Percentiles rank a stretch among this genome's conserved stretches.
These are phyloP conservation scores for Lasaia peninsularis DNA, from an alignment of 1,140 invertebrate genomes.

Conservation along the genomic window DNA sequence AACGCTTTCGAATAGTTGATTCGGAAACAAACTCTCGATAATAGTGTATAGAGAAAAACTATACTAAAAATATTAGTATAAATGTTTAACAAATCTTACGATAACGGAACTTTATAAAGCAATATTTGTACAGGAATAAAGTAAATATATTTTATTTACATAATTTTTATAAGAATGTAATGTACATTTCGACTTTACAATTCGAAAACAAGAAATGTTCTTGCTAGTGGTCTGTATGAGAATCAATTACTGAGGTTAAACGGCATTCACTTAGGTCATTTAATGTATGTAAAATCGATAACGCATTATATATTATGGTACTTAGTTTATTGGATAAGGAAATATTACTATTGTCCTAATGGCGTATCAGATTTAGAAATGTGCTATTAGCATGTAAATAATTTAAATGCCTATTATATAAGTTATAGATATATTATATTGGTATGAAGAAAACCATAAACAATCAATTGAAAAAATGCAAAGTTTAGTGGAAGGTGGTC, in stretches of 20 bases:
- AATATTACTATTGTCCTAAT: conserved; percentile 3
- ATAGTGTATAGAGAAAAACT: too few relatives aligned
- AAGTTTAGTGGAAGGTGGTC: too few relatives aligned
- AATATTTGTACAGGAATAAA: too few relatives aligned
- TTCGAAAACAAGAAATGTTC: neutral
- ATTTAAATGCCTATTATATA: neutral
- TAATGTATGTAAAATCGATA: conserved; percentile 13
- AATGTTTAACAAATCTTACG: too few relatives aligned
- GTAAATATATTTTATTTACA: too few relatives aligned
- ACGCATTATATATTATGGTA: conserved; percentile 1
- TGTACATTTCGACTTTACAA: neutral
- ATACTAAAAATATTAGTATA: too few relatives aligned
- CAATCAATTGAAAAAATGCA: neutral
- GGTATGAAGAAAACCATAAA: neutral
- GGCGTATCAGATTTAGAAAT: neutral
- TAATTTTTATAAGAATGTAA: too few relatives aligned
- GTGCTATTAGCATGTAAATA: neutral
- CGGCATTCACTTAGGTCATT: conserved; percentile 10
- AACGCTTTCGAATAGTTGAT: too few relatives aligned
- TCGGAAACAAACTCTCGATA: too few relatives aligned
- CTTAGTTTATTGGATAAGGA: conserved; percentile 9
- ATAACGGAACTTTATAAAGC: too few relatives aligned
- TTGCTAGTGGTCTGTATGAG: too few relatives aligned
- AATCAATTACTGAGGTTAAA: conserved; percentile 20
- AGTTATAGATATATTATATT: neutral